phyloP scores from a whole-genome alignment of 2,888 invertebrate genomes.

The Campoplex nolae region DNA sequence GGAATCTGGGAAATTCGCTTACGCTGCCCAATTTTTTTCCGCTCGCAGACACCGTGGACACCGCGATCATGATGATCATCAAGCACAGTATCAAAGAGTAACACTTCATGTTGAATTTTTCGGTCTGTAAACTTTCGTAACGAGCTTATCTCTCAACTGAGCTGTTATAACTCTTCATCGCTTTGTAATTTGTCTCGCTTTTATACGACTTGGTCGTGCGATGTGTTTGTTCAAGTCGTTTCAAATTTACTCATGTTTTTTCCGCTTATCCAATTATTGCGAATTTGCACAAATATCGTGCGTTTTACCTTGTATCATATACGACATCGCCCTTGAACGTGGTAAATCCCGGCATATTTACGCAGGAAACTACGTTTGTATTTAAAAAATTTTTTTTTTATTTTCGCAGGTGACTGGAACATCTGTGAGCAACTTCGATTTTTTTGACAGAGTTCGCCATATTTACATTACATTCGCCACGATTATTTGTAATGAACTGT shows the following conservation, averaged over 20 bases:
- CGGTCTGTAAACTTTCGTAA: neutral
- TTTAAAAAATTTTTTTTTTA: neutral
- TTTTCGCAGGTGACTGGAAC: neutral
- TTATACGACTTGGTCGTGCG: neutral
- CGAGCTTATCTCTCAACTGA: neutral
- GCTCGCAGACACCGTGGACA: constrained; percentile 20
- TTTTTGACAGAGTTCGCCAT: neutral
- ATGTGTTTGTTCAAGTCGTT: neutral
- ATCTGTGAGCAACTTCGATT: neutral
- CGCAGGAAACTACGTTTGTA: neutral
- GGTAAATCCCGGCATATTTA: neutral
- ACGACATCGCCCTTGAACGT: neutral
- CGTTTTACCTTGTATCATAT: neutral
- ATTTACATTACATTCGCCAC: neutral
- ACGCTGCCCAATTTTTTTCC: neutral
- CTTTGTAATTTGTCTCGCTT: neutral
- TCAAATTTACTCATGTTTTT: neutral
- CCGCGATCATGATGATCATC: constrained; percentile 29
- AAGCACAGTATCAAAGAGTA: constrained; percentile 21
- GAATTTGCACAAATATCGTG: neutral
- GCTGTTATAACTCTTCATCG: constrained; percentile 7
- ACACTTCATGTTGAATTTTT: constrained; percentile 36
- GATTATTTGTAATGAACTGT: neutral
- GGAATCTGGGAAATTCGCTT: neutral
- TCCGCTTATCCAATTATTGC: neutral